These are phyloP conservation scores for Volucella zonaria DNA, from an alignment of 2,888 invertebrate species.

Conservation along the genomic window DNA sequence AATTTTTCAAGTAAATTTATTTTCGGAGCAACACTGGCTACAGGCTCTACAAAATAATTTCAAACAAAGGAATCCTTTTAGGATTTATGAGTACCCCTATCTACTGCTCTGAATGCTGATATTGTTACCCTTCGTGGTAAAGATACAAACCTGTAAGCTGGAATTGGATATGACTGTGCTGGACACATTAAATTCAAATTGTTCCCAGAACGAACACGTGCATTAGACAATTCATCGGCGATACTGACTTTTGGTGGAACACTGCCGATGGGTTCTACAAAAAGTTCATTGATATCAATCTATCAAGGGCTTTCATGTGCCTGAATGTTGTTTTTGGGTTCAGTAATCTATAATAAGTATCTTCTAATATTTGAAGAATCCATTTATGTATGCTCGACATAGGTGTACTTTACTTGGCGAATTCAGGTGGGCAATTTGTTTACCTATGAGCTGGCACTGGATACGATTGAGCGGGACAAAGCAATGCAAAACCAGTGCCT, in stretches of 20 bases:
- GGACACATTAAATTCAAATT: constrained; percentile 88
- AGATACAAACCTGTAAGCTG: constrained; percentile 86
- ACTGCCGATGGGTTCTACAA: constrained; percentile 84
- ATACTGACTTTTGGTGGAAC: constrained; percentile 86
- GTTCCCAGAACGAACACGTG: constrained; percentile 76
- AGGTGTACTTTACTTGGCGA: too few relatives aligned
- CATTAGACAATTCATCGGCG: constrained; percentile 81
- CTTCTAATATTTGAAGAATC: background rate
- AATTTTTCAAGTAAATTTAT: constrained; percentile 87
- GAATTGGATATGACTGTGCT: constrained; percentile 89
- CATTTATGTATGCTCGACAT: too few relatives aligned
- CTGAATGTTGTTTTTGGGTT: constrained; percentile 55
- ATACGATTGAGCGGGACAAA: constrained; percentile 90
- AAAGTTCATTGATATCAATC: constrained; percentile 3
- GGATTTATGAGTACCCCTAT: background rate
- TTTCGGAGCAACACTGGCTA: constrained; percentile 85
- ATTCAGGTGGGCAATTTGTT: constrained; percentile 76
- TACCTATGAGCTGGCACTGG: constrained; percentile 89
- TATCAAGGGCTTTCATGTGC: constrained; percentile 18
- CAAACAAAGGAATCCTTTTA: background rate
- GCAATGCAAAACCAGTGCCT: constrained; percentile 85
- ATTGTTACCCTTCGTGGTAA: background rate
- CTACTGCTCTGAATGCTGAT: constrained; percentile 77
- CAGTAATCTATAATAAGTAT: background rate
- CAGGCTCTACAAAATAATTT: constrained; percentile 81